Base-by-base conservation (phyloP, 2,888 invertebrate species). In the Nebria salina region DNA sequence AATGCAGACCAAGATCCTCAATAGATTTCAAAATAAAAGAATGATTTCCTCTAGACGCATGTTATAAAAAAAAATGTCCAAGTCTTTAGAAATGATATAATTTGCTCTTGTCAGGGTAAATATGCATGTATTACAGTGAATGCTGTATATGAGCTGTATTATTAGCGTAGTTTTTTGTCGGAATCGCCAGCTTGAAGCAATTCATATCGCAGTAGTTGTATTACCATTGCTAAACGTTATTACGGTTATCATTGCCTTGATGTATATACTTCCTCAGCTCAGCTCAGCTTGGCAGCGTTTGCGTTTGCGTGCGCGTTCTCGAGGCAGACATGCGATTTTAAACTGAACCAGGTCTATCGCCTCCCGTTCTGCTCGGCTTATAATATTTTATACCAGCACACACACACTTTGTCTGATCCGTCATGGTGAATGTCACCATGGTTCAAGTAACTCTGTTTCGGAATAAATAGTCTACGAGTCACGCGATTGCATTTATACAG, bases 231-330 rank as follows among this genome's bases (percentile, higher is more conserved):
- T 80, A 80, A 80, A 80, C 75, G 64, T 74, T 81, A 81, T 81
- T 76, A 65, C 76, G 65, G 76, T 76, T 81, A 81, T 81, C 81
- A 76, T 81, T 81, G 75, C 65, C 75, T 75, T 81, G 73, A 81
- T 81, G 72, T 81, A 75, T 80, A 75, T 79, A 79, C 75, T 74
- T 75, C 66, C 65, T 9, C 2, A 34, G 34, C 34, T 34, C 54
- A 70, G 70, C 70, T 34, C 54, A 70, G 70, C 70, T 25, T 43
- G 43, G 72, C 64, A 54, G 54, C 54, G 66, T 41, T 79, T 79
- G 79, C 74, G 79, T 79, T 64, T 65, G 15, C 26, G 13, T 20
- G 64, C 64, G 42, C 20, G 68, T 54, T 54, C 20, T 15, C 25
- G 9, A 11, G 65, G 65, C 65, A 41, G 73, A 73, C 78, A 78